Conservation (phyloP, 2,797 vertebrate species). For the Remorina albescens region DNA sequence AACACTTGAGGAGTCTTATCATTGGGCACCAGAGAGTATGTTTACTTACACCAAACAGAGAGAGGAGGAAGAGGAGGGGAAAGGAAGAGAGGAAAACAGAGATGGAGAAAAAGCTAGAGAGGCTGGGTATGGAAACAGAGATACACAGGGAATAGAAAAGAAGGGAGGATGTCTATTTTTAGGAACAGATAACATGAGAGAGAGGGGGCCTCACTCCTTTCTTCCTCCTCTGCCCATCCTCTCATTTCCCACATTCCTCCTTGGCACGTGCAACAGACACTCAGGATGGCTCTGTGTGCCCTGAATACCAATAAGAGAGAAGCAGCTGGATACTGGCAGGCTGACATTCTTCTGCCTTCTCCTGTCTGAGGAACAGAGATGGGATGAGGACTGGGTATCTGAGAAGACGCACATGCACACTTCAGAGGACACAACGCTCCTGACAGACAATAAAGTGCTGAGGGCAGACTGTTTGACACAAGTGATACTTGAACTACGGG, state of each 20-base stretch:
- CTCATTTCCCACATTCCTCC: constrained; percentile 76
- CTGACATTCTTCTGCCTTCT: constrained; percentile 78
- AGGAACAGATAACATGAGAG: constrained; percentile 72
- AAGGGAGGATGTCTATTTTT: constrained; percentile 80
- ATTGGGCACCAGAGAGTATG: constrained; percentile 60
- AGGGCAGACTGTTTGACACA: constrained; percentile 52
- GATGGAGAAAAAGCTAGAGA: constrained; percentile 44
- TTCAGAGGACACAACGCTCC: constrained; percentile 63
- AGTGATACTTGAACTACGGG: constrained; percentile 60
- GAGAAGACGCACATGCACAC: constrained; percentile 60
- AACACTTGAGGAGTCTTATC: constrained; percentile 66
- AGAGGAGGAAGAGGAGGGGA: constrained; percentile 37
- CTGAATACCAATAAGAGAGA: constrained; percentile 80
- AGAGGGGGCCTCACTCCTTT: constrained; percentile 53
- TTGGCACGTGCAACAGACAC: constrained; percentile 80
- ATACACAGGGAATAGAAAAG: constrained; percentile 71
- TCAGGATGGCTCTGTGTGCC: constrained; percentile 67
- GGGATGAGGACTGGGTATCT: constrained; percentile 64
- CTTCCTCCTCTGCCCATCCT: constrained; percentile 58
- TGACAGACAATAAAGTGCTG: constrained; percentile 57
- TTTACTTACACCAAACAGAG: constrained; percentile 63
- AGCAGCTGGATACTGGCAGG: constrained; percentile 79
- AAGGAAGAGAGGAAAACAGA: constrained; percentile 44
- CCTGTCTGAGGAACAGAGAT: constrained; percentile 68
- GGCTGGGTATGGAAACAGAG: constrained; percentile 60